Evolutionary conservation across 2,113 vertebrate genomes (phyloP).

Genomic region (Eudyptes chrysolophus): DNA sequence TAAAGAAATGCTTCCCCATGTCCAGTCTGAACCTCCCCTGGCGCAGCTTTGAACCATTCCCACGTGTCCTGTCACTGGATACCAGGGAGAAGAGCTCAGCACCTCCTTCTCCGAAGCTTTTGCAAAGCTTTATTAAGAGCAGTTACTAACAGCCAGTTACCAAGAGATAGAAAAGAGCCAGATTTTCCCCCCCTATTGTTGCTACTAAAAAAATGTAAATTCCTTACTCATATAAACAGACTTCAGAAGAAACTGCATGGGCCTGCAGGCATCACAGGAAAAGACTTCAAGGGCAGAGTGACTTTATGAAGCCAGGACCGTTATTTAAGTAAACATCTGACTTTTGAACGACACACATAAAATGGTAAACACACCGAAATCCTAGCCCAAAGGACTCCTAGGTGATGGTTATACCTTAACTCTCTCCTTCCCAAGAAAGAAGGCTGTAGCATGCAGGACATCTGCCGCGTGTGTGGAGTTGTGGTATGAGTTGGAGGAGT

Average conservation of each 20-base stretch:
- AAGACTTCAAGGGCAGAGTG: not conserved
- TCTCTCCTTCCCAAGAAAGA: slow-evolving; percentile 90
- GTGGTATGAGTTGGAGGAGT: slow-evolving; percentile 94
- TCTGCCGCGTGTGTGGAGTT: slow-evolving; percentile 95
- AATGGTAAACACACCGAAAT: not conserved
- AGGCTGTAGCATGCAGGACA: slow-evolving; percentile 92
- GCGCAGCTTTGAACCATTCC: not conserved
- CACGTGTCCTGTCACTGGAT: accelerated
- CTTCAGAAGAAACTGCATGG: not conserved
- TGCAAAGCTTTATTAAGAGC: not conserved
- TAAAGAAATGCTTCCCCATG: not conserved
- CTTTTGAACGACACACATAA: not conserved
- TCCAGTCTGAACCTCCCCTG: not conserved
- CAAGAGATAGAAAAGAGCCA: not conserved
- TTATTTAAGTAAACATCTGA: not conserved
- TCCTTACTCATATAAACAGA: not conserved
- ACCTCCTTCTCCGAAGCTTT: not conserved
- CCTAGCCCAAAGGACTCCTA: not conserved
- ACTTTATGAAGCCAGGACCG: not conserved
- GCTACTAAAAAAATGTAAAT: not conserved
- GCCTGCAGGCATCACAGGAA: not conserved
- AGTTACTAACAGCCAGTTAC: not conserved
- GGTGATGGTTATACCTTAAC: slow-evolving; percentile 84
- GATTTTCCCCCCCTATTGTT: not conserved
- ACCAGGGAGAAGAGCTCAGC: not conserved